Evolutionary conservation across 2,888 invertebrate species (phyloP), one percentile per base, ranked within the genome.

Genomic region (Xestia xanthographa): DNA sequence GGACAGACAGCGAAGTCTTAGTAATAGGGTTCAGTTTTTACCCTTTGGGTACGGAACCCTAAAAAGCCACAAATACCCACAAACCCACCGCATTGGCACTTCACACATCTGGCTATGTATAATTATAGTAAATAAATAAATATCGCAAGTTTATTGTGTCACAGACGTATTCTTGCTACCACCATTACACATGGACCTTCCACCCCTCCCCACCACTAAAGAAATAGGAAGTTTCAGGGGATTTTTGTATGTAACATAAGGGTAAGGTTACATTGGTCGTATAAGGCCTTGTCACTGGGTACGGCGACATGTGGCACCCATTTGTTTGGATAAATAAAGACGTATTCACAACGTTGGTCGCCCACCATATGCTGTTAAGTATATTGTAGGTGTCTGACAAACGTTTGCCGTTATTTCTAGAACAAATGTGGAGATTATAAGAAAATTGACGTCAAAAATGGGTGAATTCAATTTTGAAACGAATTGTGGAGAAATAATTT

Each of bases 291-390:
- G 96, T 96, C 96, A 95, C 88, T 95, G 92, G 83, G 88, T 91
- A 92, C 91, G 93, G 92, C 94, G 94, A 93, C 96, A 96, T 96
- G 92, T 96, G 96, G 92, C 88, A 87, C 87, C 91, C 95, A 95
- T 95, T 96, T 95, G 95, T 95, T 93, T 93, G 92, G 91, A 91
- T 95, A 95, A 95, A 95, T 95, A 95, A 94, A 94, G 94, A 84
- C 87, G 91, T 91, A 90, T 92, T 91, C 91, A 92, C 91, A 90
- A 89, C 91, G 88, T 83, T 87, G 86, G 88, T 83, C 86, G 88
- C 83, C 86, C 75, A 83, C 93, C 95, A 95, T 92, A 95, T 95
- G 95, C 87, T 87, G 88, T 86, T 77, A 70, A 84, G 71, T 84
- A 85, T 82, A 86, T 77, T 84, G 72, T 77, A 82, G 80, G 66